These are phyloP conservation scores for Campoplex capitator DNA, from an alignment of 2,888 invertebrate species.

Conservation along the genomic window DNA sequence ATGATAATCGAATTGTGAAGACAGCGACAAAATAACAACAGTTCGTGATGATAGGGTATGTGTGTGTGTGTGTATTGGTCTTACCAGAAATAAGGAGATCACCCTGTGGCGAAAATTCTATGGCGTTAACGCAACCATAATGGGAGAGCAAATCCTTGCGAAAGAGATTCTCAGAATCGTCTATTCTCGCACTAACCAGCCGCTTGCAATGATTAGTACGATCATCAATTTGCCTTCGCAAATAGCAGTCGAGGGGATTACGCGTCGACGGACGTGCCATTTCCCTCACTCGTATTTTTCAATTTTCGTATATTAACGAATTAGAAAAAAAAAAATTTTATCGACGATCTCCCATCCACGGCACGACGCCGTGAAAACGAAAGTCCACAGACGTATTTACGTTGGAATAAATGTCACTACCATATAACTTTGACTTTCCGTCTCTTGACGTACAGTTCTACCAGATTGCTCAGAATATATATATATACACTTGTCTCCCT, in stretches of 20 bases:
- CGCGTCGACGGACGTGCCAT: conserved; percentile 85
- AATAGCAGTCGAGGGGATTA: conserved; percentile 87
- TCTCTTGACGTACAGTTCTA: conserved; percentile 6
- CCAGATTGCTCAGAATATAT: conserved; percentile 15
- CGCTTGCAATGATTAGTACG: conserved; percentile 87
- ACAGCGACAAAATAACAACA: not conserved
- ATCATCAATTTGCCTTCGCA: conserved; percentile 88
- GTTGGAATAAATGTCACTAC: conserved; percentile 10
- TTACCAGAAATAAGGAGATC: conserved; percentile 95
- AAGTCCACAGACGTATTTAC: conserved; percentile 7
- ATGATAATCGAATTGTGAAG: not conserved
- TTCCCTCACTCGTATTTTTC: conserved; percentile 31
- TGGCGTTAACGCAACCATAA: conserved; percentile 98
- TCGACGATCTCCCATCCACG: conserved; percentile 24
- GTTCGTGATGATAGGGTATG: not conserved
- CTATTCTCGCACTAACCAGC: conserved; percentile 87
- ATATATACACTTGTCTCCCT: conserved; percentile 9
- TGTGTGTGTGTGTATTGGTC: conserved; percentile 58
- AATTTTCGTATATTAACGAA: conserved; percentile 5
- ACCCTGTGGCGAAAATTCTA: conserved; percentile 96
- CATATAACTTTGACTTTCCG: not conserved
- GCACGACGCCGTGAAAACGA: conserved; percentile 20
- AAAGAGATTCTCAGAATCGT: conserved; percentile 91
- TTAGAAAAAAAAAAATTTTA: not conserved
- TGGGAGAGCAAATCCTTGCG: conserved; percentile 94